Evolutionary conservation across 2,797 vertebrate genomes (phyloP), one percentile per base, ranked within the genome.

Genomic region (Synaphobranchus kaupii): DNA sequence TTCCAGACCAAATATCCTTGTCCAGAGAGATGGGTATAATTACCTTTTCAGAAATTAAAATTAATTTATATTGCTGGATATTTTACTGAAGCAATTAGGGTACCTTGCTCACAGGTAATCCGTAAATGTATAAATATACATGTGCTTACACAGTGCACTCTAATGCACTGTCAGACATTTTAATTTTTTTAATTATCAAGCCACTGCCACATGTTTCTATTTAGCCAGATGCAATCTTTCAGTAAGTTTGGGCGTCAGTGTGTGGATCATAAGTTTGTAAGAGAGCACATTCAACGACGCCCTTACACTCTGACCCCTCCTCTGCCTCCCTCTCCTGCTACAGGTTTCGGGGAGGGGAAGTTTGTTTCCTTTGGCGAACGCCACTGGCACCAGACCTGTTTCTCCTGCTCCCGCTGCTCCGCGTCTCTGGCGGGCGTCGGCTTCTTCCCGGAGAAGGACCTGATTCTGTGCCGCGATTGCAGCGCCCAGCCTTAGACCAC

Each of bases 331-430:
- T 96, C 82, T 96, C 95, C 91, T 80, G 88, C 6, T 2, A 83
- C 93, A 99, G 98, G 98, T 39, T 96, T 99, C 0, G 98, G 98
- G 48, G 98, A 98, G 88, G 98, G 97, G 56, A 99, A 99, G 94
- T 99, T 99, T 87, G 94, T 99, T 88, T 98, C 98, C 39, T 99
- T 99, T 0, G 96, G 98, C 93, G 98, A 99, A 8, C 96, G 97
- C 15, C 98, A 99, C 93, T 99, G 98, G 98, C 98, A 99, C 91
- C 98, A 98, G 0, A 97, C 97, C 39, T 99, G 98, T 93, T 99
- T 99, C 89, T 99, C 97, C 93, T 99, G 98, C 84, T 98, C 97
- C n/a, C 97, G 96, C 90, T 99, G 98, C 92, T 97, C 98, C 0
- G 96, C 97, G 87, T 99, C 98, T 0, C 91, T 99, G 94, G 97